Base-by-base conservation (phyloP, 30 jellyfish, hydroid and myxozoan genomes). In the Cassiopea andromeda region DNA sequence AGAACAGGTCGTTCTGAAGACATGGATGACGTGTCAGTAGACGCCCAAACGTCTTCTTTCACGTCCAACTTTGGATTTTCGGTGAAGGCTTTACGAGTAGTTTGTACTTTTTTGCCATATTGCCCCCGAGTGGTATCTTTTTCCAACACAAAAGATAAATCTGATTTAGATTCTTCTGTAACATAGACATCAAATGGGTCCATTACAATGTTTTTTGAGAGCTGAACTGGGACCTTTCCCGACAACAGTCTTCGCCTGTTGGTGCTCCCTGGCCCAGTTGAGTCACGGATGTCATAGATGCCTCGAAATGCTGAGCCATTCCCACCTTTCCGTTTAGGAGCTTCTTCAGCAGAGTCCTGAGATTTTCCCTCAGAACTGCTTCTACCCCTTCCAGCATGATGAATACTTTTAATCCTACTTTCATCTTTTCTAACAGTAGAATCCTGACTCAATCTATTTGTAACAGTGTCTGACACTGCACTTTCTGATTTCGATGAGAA, bases 251-350 rank as follows among this genome's bases (percentile, higher is more conserved):
- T 72, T 60, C 83, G 82, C 18, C 98, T 80, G 78, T 94, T 94
- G 2, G 93, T 89, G 87, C 98, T 94, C 1, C 98, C 98, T 5
- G 98, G 98, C 9, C 98, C 96, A 10, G 97, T 79, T 1, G 98
- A 94, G 71, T 94, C 93, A 27, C 94, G 87, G 5, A 94, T 72
- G 74, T 94, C 98, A 70, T 94, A 94, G 59, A 94, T 90, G 15
- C 98, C 98, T 9, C 93, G 93, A 79, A n/a, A 71, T 46, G 44
- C 84, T 27, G 85, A 61, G 61, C 38, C 60, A 50, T 58, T 6
- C 45, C 38, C 77, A 4, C 77, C 71, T 49, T 4, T 17, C 19
- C 0, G 15, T 64, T 64, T 64, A 9, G 73, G 43, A 64, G 73
- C 73, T 0, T 2, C 27, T 4, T 64, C 15, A 4, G 15, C 15